These are phyloP conservation scores for Rapana venosa DNA, from an alignment of 2,888 invertebrate genomes.

Conservation along the genomic window DNA sequence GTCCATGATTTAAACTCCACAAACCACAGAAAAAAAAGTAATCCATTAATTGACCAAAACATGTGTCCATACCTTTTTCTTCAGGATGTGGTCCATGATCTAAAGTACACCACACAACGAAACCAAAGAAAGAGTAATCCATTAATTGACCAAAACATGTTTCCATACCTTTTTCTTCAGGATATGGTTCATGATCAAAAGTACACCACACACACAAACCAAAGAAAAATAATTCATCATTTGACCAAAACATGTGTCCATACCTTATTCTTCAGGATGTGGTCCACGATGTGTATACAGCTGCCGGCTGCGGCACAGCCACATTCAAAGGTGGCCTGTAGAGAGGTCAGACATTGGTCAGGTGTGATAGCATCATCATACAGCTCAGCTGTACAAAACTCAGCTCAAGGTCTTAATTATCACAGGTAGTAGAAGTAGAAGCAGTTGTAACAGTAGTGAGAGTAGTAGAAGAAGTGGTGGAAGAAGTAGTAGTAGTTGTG, in stretches of 20 bases:
- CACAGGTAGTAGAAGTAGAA: neutral
- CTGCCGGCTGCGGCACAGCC: slow-evolving; percentile 87
- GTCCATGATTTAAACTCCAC: too few species aligned
- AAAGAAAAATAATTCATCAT: too few species aligned
- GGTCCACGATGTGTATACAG: slow-evolving; percentile 87
- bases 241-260: neutral
- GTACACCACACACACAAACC: neutral
- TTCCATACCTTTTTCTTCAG: slow-evolving; percentile 80
- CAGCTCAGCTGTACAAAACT: neutral
- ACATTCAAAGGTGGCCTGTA: slow-evolving; percentile 87
- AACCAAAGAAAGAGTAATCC: too few species aligned
- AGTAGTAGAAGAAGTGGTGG: neutral
- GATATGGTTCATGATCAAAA: neutral
- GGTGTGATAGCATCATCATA: neutral
- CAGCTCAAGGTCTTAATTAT: neutral
- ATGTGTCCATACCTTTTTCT: slow-evolving; percentile 78
- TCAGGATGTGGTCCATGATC: slow-evolving; percentile 72
- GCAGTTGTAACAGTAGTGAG: neutral
- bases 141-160: too few species aligned
- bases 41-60: too few species aligned
- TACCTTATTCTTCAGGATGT: slow-evolving; percentile 82
- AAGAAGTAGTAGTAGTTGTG: neutral
- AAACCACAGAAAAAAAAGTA: too few species aligned
- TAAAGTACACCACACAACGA: too few species aligned
- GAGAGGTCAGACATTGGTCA: neutral